Base-by-base conservation (phyloP, 2,113 vertebrate species). In the Holacanthus passer region DNA sequence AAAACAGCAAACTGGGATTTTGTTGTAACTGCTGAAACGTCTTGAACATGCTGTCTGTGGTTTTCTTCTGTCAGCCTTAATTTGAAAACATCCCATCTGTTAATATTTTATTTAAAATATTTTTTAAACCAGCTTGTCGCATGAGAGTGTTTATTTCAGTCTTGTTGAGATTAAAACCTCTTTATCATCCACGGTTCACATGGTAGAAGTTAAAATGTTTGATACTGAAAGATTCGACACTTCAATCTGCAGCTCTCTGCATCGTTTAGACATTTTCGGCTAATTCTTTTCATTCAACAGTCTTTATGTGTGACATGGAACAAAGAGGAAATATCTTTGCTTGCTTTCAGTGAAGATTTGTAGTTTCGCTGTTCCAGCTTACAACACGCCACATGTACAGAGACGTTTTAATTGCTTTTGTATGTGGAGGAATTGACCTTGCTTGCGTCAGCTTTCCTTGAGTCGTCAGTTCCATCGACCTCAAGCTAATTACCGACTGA, bases 351-450 rank as follows among this genome's bases (percentile, higher is more conserved):
- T 62, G 19, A 22, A 56, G 4, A 77, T 69, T 50, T 76, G 32
- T 62, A 29, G 60, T 48, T 82, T 39, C 48, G 19, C 39, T 48
- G n/a, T 37, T 16, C 52, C 64, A n/a, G 64, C 84, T 79, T 68
- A 64, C 65, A 53, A 27, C 29, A 41, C 7, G 56, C 73, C 75
- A 76, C 29, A 67, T 29, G 29, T 27, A 7, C 13, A 41, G 56
- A 65, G 79, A 79, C 67, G 27, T 58, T 81, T 82, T 85, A 88
- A 91, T 85, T 86, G 79, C 83, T 64, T 74, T 60, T 87, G 73
- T 59, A 69, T 81, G 85, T 60, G 69, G 13, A 68, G 63, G 1
- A 66, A 37, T 17, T 32, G 71, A 89, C 87, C 82, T 72, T 47
- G 78, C 58, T 82, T 14, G 22, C 73, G 66, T 88, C 77, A 60